Conservation (phyloP, 1,140 invertebrate species). For the Drosophila nikananu region DNA sequence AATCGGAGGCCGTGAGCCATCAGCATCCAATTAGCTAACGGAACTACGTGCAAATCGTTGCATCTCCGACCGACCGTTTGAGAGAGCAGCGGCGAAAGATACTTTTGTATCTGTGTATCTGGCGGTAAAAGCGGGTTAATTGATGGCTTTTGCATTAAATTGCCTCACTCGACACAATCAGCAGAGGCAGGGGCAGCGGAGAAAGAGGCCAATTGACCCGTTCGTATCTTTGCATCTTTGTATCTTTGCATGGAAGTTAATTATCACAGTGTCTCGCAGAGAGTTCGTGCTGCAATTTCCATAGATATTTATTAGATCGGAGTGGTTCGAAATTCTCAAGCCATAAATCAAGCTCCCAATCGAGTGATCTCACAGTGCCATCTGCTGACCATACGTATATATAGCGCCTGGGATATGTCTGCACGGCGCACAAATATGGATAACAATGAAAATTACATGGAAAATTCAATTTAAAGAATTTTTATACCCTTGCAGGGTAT, state of each 20-base stretch:
- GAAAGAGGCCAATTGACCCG: slow-evolving; percentile 39
- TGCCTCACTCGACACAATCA: slow-evolving; percentile 75
- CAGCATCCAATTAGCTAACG: slow-evolving; percentile 78
- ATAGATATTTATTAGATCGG: slow-evolving; percentile 73
- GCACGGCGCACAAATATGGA: background rate
- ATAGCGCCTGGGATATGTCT: slow-evolving; percentile 6
- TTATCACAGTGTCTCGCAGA: slow-evolving; percentile 69
- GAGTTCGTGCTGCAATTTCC: slow-evolving; percentile 81
- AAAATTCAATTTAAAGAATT: background rate
- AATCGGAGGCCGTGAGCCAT: slow-evolving; percentile 38
- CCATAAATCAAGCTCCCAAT: slow-evolving; percentile 63
- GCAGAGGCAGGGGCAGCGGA: slow-evolving; percentile 6
- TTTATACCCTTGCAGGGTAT: too few species aligned
- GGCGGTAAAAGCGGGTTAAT: slow-evolving; percentile 77
- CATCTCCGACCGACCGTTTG: slow-evolving; percentile 36
- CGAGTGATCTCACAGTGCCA: slow-evolving; percentile 54
- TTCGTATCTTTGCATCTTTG: slow-evolving; percentile 43
- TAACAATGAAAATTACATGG: background rate
- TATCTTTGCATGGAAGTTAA: slow-evolving; percentile 76
- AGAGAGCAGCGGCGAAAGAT: slow-evolving; percentile 37
- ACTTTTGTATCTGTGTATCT: slow-evolving; percentile 44
- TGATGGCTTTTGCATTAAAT: slow-evolving; percentile 84
- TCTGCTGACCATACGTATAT: slow-evolving; percentile 43
- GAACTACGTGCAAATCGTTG: slow-evolving; percentile 83
- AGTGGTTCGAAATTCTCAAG: slow-evolving; percentile 49